phyloP scores from a whole-genome alignment of 2,113 vertebrate species.

The Oncorhynchus kisutch region DNA sequence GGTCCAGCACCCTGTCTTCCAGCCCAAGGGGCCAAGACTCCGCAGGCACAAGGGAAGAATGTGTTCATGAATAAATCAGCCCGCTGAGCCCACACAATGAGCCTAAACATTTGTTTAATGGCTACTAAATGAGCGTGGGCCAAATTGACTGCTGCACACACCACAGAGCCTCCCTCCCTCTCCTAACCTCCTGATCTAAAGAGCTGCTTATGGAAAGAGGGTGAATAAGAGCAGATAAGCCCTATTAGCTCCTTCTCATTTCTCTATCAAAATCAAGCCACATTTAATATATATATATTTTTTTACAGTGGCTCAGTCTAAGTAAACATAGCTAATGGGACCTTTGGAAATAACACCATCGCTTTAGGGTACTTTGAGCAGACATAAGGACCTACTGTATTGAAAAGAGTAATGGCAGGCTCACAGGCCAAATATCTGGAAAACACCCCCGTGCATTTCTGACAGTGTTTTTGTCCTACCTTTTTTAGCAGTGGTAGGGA shows the following conservation, averaged over 20 bases:
- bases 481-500: slow-evolving; percentile 58
- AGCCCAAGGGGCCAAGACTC: slow-evolving; percentile 27
- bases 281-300: background rate
- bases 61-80: slow-evolving; percentile 54
- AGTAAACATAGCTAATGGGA: background rate
- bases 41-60: slow-evolving; percentile 31
- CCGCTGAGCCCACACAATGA: slow-evolving; percentile 49
- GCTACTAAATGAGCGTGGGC: slow-evolving; percentile 10
- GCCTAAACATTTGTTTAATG: slow-evolving; percentile 54
- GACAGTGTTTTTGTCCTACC: slow-evolving; percentile 37
- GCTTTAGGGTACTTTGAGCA: background rate
- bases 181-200: background rate
- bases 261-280: background rate
- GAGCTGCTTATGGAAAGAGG: background rate
- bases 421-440: background rate
- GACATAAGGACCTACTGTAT: background rate
- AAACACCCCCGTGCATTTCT: background rate
- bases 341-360: too few species aligned
- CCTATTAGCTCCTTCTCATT: background rate
- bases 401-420: background rate
- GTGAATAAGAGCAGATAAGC: background rate
- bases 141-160: background rate
- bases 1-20: background rate
- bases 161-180: background rate
- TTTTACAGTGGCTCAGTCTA: background rate